Conservation (phyloP, 1,140 invertebrate genomes). For the Cotesia chilonis region DNA sequence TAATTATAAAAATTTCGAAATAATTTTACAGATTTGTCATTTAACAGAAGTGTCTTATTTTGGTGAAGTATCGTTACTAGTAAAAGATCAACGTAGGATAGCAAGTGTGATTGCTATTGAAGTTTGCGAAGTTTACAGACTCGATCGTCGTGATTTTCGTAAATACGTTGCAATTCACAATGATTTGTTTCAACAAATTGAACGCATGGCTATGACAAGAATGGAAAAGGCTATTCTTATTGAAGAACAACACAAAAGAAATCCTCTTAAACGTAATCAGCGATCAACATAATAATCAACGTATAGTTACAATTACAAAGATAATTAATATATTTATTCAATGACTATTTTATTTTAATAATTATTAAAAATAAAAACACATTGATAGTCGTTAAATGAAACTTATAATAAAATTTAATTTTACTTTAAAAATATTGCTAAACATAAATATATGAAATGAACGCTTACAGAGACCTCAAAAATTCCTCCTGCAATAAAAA, state of each 20-base stretch:
- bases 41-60: slow-evolving; percentile 67
- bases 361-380: no score
- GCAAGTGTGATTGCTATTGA: slow-evolving; percentile 59
- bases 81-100: slow-evolving; percentile 56
- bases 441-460: no score
- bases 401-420: no score
- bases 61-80: slow-evolving; percentile 64
- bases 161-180: slow-evolving; percentile 54
- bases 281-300: background rate
- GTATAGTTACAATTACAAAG: background rate
- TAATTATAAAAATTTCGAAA: background rate
- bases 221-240: slow-evolving; percentile 53
- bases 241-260: slow-evolving; percentile 55
- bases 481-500: no score
- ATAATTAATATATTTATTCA: background rate
- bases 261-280: background rate
- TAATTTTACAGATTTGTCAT: slow-evolving; percentile 63
- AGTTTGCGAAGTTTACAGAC: slow-evolving; percentile 59
- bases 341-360: no score
- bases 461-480: no score
- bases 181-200: slow-evolving; percentile 54
- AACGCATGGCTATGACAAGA: slow-evolving; percentile 53
- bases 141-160: slow-evolving; percentile 65
- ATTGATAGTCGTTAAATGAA: no score
- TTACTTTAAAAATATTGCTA: no score